Percentiles rank a stretch among this genome's conserved stretches.
Conservation (phyloP, 2,888 invertebrate genomes). For the Xanthia togata region DNA sequence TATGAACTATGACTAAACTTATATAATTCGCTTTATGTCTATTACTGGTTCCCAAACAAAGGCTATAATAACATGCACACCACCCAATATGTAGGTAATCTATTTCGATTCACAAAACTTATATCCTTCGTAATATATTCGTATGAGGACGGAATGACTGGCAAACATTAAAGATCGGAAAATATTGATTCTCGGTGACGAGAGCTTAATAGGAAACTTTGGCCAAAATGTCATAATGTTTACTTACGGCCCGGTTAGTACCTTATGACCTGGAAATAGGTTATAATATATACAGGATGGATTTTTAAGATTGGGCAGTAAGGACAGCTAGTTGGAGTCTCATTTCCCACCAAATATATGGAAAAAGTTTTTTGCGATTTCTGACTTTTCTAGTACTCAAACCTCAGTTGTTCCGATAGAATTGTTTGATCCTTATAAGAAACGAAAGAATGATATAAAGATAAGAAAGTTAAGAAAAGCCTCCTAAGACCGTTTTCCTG, state of each 20-base stretch:
- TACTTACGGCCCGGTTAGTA: constrained; percentile 46
- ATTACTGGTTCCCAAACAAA: neutral
- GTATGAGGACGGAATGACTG: constrained; percentile 21
- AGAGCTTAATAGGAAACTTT: constrained; percentile 46
- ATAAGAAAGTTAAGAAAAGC: too few relatives aligned
- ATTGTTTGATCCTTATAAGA: too few relatives aligned
- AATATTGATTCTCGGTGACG: constrained; percentile 55
- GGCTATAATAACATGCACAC: neutral
- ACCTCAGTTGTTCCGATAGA: too few relatives aligned
- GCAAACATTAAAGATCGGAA: constrained; percentile 38
- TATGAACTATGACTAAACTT: neutral
- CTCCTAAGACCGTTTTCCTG: too few relatives aligned
- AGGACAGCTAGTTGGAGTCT: too few relatives aligned
- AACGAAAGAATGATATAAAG: too few relatives aligned
- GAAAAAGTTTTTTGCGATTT: too few relatives aligned
- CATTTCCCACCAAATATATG: too few relatives aligned
- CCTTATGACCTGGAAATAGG: constrained; percentile 45
- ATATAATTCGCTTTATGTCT: neutral
- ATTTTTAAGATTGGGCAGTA: too few relatives aligned
- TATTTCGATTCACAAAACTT: constrained; percentile 29
- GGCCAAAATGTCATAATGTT: constrained; percentile 46
- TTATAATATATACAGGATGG: too few relatives aligned
- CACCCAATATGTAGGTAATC: neutral
- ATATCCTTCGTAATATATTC: constrained; percentile 18
- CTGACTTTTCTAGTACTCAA: too few relatives aligned